Evolutionary conservation across 1,140 invertebrate genomes (phyloP), one percentile per base, ranked within the genome.

Genomic region (Dinoponera quadriceps): DNA sequence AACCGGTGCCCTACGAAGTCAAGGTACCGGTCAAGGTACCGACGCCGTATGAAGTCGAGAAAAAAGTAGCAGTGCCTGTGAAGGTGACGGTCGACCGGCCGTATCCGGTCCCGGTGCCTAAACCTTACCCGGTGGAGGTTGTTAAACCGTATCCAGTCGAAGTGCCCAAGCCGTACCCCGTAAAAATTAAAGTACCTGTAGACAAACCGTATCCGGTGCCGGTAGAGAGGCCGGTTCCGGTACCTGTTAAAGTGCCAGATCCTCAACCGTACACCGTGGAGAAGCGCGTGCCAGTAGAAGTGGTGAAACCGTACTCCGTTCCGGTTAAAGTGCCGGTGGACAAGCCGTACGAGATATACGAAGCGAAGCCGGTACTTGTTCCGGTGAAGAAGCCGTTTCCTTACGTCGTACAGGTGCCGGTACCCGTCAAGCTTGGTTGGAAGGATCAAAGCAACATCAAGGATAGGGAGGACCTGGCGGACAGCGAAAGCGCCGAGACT

Each of bases 101-200:
- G 2, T 94, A 95, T 68, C 95, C 96, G 5, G 95, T 96, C 1
- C 87, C 90, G 22, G 90, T 94, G 14, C 90, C 90, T 0, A 95
- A 96, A 85, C 94, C 96, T 0, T 95, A 95, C 81, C 95, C 95
- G 27, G 96, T 96, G 4, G 95, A 96, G 71, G 96, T 97, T 20
- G 95, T 96, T 84, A 97, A 96, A 89, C 96, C 96, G 38, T 95
- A 96, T 13, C 95, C 96, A 78, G 96, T 97, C 0, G 96, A 96
- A 80, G 96, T 96, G 77, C 96, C 96, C 91, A 96, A 97, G 77
- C 96, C 96, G 16, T 94, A 95, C 86, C 94, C 94, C 29, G 95
- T 96, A 0, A 95, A 95, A 86, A 95, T 96, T 66, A 96, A 96
- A 91, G 95, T 96, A 84, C 95, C 96, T 4, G 95, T 96, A 4